These are phyloP conservation scores for Gallinago jamesoni DNA, from an alignment of 2,113 vertebrate species.

Conservation along the genomic window DNA sequence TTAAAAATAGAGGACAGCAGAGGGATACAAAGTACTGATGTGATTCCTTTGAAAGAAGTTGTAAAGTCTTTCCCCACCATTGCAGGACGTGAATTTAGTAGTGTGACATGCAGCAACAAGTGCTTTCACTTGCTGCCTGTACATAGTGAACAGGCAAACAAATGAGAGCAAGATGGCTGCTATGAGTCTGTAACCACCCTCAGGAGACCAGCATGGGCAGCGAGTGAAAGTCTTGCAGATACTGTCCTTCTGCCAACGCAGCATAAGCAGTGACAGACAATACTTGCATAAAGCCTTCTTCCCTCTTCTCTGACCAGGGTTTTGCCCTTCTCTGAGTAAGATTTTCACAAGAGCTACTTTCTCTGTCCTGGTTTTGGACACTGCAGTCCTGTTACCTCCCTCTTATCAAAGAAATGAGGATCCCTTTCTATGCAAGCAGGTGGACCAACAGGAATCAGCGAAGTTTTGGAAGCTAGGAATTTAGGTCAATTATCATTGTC, in stretches of 20 bases:
- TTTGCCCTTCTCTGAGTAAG: background rate
- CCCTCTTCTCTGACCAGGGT: background rate
- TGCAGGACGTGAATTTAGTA: background rate
- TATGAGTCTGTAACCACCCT: background rate
- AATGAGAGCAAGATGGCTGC: background rate
- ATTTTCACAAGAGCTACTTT: background rate
- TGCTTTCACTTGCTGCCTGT: background rate
- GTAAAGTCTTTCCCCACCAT: background rate
- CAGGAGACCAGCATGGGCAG: background rate
- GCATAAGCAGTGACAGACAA: background rate
- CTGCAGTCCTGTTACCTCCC: background rate
- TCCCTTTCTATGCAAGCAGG: background rate
- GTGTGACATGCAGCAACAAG: background rate
- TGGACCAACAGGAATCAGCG: background rate
- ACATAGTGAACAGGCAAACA: background rate
- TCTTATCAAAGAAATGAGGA: background rate
- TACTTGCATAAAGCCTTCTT: background rate
- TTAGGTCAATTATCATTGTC: background rate
- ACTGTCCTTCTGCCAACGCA: background rate
- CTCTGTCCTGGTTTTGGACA: background rate
- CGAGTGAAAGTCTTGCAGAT: background rate
- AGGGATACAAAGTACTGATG: background rate
- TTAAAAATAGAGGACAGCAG: background rate
- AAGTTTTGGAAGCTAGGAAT: background rate
- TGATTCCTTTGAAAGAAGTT: background rate